Base-by-base conservation (phyloP, 2,888 invertebrate genomes). In the Trichogramma evanescens region DNA sequence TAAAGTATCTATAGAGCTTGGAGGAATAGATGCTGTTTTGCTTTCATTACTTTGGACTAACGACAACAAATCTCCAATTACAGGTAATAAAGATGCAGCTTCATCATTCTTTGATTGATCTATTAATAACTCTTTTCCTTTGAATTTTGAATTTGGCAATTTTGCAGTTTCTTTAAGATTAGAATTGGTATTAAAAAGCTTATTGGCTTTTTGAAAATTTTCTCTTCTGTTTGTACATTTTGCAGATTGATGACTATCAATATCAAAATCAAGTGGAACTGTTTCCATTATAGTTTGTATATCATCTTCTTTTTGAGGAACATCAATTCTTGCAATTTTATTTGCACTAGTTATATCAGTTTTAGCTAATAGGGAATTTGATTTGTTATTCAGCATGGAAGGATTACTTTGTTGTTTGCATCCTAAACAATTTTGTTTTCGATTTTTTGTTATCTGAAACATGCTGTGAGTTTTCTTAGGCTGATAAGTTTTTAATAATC, bases 281-380 rank as follows among this genome's bases (percentile, higher is more conserved):
- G 67, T 70, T 61, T 76, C 75, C 73, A 78, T 76, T 66, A 76
- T 70, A 7, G 78, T 78, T 60, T 69, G 70, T 54, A 78, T 73
- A 57, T 78, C 74, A 61, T 75, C 78, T 41, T 76, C 77, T 62
- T 71, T 75, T 3, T 66, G 64, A 4, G 68, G 70, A 13, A 67
- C 57, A 41, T 62, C 63, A 53, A 70, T 70, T 65, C 66, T 71
- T 1, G 58, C 55, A 38, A 43, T 59, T 50, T 62, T 55, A 59
- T 54, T 59, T 62, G 46, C 56, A n/a, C 50, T 13, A 7, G 39
- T 40, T 55, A 62, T 62, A 49, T 39, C 51, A 7, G 57, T n/a
- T 50, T 53, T 64, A 39, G n/a, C 41, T 44, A 43, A 51, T 8
- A 52, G 40, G 44, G 42, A 46, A 40, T 51, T 51, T 38, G 54